Conservation (phyloP, 2,113 vertebrate genomes). For the Delphinus delphis region DNA sequence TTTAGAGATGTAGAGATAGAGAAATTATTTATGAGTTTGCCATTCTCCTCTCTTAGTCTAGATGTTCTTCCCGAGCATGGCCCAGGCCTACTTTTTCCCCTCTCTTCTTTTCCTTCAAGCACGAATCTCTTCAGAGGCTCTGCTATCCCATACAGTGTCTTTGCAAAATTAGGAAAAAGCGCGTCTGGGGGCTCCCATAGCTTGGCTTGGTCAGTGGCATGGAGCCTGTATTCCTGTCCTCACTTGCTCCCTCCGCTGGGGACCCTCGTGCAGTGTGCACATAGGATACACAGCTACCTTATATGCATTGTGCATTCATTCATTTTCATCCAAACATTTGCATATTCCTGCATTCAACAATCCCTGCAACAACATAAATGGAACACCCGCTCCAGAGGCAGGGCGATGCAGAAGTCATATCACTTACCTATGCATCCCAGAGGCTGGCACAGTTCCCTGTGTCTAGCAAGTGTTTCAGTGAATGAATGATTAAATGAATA, state of each 20-base stretch:
- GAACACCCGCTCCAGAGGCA: background rate
- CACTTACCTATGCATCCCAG: background rate
- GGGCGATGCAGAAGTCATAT: background rate
- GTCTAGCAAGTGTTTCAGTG: background rate
- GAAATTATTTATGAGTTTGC: background rate
- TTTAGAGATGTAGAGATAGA: background rate
- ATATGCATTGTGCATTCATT: background rate
- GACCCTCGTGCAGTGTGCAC: background rate
- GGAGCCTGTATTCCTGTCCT: background rate
- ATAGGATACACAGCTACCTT: background rate
- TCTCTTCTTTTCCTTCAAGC: background rate
- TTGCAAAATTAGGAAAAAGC: background rate
- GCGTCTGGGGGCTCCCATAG: rapidly evolving
- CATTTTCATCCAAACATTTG: background rate
- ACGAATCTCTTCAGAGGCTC: background rate
- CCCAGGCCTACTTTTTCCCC: background rate
- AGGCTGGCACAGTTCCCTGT: background rate
- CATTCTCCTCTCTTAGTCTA: background rate
- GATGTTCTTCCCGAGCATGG: background rate
- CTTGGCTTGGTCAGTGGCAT: background rate
- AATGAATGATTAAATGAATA: no score
- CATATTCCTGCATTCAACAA: background rate
- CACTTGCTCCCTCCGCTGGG: background rate
- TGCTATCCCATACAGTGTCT: background rate
- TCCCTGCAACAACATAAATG: background rate